These are phyloP conservation scores for Eretmocerus hayati DNA, from an alignment of 2,888 invertebrate species.

Conservation along the genomic window DNA sequence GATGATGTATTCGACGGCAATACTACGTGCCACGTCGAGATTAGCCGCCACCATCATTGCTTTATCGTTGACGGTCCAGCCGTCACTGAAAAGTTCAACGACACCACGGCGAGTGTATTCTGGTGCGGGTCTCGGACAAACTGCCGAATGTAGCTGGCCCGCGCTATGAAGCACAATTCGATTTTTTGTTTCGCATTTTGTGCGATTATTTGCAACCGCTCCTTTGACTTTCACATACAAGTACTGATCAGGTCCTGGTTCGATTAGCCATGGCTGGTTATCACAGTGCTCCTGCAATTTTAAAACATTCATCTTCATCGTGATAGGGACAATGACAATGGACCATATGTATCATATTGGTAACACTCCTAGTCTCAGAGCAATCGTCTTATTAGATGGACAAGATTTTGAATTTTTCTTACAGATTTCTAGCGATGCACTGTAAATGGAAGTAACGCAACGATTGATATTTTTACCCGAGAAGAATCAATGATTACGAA, in stretches of 20 bases:
- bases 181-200: slow-evolving; percentile 67
- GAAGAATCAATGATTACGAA: too few relatives aligned
- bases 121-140: slow-evolving; percentile 53
- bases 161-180: slow-evolving; percentile 74
- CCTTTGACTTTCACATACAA: slow-evolving; percentile 74
- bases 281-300: slow-evolving; percentile 71
- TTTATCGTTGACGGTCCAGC: slow-evolving; percentile 56
- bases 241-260: slow-evolving; percentile 67
- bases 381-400: too few relatives aligned
- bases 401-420: too few relatives aligned
- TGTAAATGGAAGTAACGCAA: too few relatives aligned
- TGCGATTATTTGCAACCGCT: slow-evolving; percentile 52
- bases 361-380: too few relatives aligned
- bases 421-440: neutral
- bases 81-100: slow-evolving; percentile 79
- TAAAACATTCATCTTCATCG: too few relatives aligned
- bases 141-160: slow-evolving; percentile 54
- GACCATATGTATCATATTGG: too few relatives aligned
- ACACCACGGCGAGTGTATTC: slow-evolving; percentile 55
- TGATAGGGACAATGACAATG: too few relatives aligned
- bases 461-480: too few relatives aligned
- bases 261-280: slow-evolving; percentile 72
- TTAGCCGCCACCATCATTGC: slow-evolving; percentile 48
- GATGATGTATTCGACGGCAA: slow-evolving; percentile 74
- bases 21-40: slow-evolving; percentile 59